These are phyloP conservation scores for Montipora capitata DNA, from an alignment of 92 coral and sea anemone species.

Conservation along the genomic window DNA sequence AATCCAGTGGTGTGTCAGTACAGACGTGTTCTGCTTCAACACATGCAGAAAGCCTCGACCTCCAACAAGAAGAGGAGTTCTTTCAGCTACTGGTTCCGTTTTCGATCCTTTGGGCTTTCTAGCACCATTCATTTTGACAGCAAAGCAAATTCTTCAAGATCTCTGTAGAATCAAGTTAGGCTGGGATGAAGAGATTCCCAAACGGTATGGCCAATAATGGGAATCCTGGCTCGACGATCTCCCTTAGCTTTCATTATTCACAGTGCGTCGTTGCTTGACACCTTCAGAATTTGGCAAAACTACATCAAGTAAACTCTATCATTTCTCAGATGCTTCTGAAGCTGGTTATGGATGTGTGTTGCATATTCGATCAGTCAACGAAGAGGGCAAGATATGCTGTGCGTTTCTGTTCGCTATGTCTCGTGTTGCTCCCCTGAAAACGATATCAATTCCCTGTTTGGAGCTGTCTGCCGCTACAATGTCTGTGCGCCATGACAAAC, in stretches of 20 bases:
- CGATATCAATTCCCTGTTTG: constrained; percentile 27
- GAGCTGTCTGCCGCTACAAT: constrained; percentile 42
- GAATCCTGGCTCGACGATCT: background rate
- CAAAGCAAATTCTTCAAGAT: constrained; percentile 29
- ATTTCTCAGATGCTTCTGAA: constrained; percentile 50
- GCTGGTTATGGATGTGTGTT: constrained; percentile 33
- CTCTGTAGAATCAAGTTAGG: constrained; percentile 9
- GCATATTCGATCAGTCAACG: constrained; percentile 15
- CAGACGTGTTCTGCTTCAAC: background rate
- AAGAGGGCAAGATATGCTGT: constrained; percentile 19
- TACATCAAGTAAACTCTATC: constrained; percentile 6
- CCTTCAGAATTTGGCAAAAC: background rate
- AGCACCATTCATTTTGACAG: constrained; percentile 19
- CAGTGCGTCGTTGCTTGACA: background rate
- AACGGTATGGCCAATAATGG: background rate
- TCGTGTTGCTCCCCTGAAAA: constrained; percentile 38
- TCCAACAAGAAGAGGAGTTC: constrained; percentile 3
- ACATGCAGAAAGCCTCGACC: background rate
- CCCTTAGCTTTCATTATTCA: background rate
- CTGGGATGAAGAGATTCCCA: constrained; percentile 29
- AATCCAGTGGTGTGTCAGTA: constrained; percentile 12
- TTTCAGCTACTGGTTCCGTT: background rate
- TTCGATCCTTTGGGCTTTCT: constrained; percentile 21
- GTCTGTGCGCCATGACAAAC: constrained; percentile 18
- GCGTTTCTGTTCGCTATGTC: constrained; percentile 51